phyloP scores from a whole-genome alignment of 30 jellyfish, hydroid and myxozoan genomes.

The Cassiopea andromeda region DNA sequence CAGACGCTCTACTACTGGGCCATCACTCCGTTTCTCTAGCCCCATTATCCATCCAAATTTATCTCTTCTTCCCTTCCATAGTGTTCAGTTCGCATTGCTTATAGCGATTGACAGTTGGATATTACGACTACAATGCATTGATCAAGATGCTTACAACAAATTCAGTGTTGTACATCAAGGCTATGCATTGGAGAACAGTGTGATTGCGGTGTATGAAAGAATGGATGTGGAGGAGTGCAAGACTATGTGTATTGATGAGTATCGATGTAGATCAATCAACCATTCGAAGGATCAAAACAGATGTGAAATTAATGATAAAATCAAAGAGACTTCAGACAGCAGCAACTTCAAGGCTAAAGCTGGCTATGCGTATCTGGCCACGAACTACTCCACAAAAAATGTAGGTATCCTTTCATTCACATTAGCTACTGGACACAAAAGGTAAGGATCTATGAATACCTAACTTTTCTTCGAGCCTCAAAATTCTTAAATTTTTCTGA shows the following conservation, averaged over 20 bases:
- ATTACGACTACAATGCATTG: not conserved
- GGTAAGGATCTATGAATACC: too few species aligned
- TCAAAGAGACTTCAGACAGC: not conserved
- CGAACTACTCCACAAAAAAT: not conserved
- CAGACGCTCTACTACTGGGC: too few species aligned
- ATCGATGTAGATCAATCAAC: constrained; percentile 5
- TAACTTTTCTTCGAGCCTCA: too few species aligned
- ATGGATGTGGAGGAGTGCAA: constrained; percentile 2
- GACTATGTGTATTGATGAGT: not conserved
- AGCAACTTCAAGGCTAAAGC: not conserved
- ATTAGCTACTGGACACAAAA: too few species aligned
- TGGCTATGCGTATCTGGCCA: not conserved
- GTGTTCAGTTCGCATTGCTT: not conserved
- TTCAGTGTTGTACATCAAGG: not conserved
- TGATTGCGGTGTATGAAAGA: not conserved
- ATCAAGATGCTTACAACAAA: not conserved
- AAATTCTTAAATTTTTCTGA: too few species aligned
- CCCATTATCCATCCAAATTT: not conserved
- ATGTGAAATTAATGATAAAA: not conserved
- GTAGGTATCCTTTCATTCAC: not conserved
- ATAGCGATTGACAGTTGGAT: not conserved
- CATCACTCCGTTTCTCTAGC: not conserved
- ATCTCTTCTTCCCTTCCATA: not conserved
- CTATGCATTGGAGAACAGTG: constrained; percentile 4
- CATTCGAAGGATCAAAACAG: not conserved